These are phyloP conservation scores for Rhyacichthys aspro DNA, from an alignment of 2,797 vertebrate species.

Conservation along the genomic window DNA sequence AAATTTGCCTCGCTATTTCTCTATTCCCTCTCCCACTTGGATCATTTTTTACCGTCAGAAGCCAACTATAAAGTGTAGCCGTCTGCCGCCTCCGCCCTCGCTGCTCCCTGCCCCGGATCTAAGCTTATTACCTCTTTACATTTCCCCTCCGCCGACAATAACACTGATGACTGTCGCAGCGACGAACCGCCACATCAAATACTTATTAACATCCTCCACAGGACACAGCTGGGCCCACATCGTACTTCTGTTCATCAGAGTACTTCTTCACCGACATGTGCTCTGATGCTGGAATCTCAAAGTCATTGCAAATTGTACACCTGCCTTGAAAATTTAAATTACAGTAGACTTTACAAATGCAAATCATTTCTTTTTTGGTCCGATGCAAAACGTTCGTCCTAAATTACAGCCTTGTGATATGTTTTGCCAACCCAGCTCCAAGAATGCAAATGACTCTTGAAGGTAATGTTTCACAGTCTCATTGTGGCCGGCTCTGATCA, in stretches of 20 bases:
- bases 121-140: slow-evolving; percentile 57
- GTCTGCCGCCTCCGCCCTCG: slow-evolving; percentile 10
- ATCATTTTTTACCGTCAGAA: slow-evolving; percentile 46
- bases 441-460: not conserved
- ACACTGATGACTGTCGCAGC: slow-evolving; percentile 28
- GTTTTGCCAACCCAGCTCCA: not conserved
- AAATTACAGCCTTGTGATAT: not conserved
- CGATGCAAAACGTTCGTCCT: not conserved
- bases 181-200: slow-evolving; percentile 50
- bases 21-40: slow-evolving; percentile 33
- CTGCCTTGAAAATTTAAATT: not conserved
- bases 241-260: not conserved
- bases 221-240: slow-evolving; percentile 13
- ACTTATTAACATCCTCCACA: slow-evolving; percentile 22
- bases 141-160: slow-evolving; percentile 44
- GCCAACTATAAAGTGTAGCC: slow-evolving; percentile 41
- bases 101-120: slow-evolving; percentile 41
- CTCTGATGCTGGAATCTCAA: too few relatives aligned
- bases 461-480: not conserved
- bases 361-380: not conserved
- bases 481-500: not conserved
- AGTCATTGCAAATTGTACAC: not conserved
- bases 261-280: too few relatives aligned
- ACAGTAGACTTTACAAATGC: too few relatives aligned
- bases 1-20: slow-evolving; percentile 44